Conservation (phyloP, 2,113 vertebrate species). For the Lophura nycthemera region DNA sequence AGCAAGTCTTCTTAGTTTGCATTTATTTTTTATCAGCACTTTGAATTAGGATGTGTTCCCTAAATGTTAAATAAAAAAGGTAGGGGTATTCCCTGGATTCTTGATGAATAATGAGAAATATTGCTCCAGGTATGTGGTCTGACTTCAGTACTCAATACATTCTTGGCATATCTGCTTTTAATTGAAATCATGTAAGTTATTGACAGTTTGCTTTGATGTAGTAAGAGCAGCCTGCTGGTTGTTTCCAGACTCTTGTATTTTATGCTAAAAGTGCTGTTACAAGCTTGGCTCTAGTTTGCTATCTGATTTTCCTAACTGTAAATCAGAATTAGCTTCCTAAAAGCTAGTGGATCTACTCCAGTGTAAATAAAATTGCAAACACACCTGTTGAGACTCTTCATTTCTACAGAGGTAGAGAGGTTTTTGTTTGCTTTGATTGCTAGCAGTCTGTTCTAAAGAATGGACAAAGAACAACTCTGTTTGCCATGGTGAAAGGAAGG, state of each 20-base stretch:
- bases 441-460: accelerated
- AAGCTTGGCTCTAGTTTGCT: neutral
- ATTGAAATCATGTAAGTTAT: neutral
- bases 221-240: neutral
- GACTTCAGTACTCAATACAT: neutral
- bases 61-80: neutral
- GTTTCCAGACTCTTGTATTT: neutral
- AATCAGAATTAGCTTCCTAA: neutral
- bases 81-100: neutral
- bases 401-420: neutral
- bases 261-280: too few relatives aligned
- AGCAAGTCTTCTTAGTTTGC: neutral
- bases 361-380: neutral
- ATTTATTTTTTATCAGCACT: neutral
- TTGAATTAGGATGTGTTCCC: neutral
- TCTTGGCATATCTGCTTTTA: neutral
- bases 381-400: neutral
- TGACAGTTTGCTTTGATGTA: neutral
- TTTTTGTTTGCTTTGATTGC: neutral
- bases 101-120: neutral
- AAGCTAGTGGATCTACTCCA: neutral
- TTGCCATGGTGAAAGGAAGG: neutral
- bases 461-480: neutral
- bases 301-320: neutral
- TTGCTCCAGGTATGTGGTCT: neutral